phyloP scores from a whole-genome alignment of 2,113 vertebrate species.

The Bubo scandiacus region DNA sequence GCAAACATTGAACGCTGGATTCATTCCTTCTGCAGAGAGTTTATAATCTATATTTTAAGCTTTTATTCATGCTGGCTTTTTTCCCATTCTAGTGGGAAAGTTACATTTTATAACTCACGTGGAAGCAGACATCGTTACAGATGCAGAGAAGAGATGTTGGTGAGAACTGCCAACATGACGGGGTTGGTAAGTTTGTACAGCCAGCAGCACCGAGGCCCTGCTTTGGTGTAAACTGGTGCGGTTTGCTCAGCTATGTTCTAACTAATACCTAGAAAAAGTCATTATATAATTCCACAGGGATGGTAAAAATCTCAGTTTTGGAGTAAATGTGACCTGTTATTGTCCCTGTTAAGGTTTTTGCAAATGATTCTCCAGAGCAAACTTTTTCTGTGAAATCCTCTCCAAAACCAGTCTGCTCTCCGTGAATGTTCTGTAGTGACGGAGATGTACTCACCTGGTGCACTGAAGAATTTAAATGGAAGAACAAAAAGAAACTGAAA shows the following conservation, averaged over 20 bases:
- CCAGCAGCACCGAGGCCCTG: neutral
- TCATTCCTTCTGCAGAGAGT: neutral
- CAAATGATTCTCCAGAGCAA: neutral
- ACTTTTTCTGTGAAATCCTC: neutral
- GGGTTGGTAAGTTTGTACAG: neutral
- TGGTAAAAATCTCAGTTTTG: neutral
- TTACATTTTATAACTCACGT: neutral
- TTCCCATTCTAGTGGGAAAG: neutral
- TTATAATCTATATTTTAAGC: neutral
- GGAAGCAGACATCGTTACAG: neutral
- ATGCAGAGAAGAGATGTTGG: neutral
- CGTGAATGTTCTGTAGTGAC: neutral
- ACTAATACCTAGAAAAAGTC: neutral
- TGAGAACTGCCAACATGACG: accelerated
- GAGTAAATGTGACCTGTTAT: neutral
- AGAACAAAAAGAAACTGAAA: conserved; percentile 70
- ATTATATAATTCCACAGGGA: neutral
- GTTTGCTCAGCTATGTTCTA: neutral
- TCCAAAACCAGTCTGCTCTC: neutral
- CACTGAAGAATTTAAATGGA: conserved; percentile 48
- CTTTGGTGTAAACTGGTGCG: neutral
- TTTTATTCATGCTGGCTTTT: neutral
- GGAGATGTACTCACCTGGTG: conserved; percentile 46
- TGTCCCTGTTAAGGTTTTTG: neutral
- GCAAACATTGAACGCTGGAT: neutral